phyloP scores from a whole-genome alignment of 2,888 invertebrate species.

The Oligia fasciuncula region DNA sequence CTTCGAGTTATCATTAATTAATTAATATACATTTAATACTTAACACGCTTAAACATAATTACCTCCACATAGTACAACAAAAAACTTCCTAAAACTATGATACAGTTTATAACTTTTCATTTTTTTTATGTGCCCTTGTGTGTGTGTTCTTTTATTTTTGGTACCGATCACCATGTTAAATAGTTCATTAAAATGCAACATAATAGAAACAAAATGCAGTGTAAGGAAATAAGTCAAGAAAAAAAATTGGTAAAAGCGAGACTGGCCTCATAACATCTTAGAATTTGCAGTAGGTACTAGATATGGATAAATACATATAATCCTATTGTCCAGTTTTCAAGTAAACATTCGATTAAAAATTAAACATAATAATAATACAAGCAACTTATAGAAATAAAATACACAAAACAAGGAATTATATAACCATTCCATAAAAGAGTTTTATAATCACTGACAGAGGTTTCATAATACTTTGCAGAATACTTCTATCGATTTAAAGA shows the following conservation, averaged over 20 bases:
- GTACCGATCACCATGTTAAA: constrained; percentile 42
- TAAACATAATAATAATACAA: constrained; percentile 56
- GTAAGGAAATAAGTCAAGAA: background rate
- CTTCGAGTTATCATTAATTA: constrained; percentile 22
- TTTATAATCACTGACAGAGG: constrained; percentile 60
- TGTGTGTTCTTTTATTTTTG: constrained; percentile 39
- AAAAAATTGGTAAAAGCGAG: constrained; percentile 12
- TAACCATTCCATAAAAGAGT: constrained; percentile 57
- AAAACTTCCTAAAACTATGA: constrained; percentile 45
- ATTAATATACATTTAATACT: constrained; percentile 55
- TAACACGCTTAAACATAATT: constrained; percentile 51
- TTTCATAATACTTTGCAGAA: constrained; percentile 42
- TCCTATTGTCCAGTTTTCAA: constrained; percentile 27
- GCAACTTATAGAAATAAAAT: constrained; percentile 58
- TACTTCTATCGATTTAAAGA: constrained; percentile 27
- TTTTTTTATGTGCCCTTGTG: constrained; percentile 45
- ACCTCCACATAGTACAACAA: constrained; percentile 57
- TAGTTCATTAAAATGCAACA: constrained; percentile 38
- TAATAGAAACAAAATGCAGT: constrained; percentile 32
- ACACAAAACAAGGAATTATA: constrained; percentile 67
- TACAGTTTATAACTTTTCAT: constrained; percentile 43
- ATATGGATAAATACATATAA: constrained; percentile 21
- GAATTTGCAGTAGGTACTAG: constrained; percentile 11
- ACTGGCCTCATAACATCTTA: constrained; percentile 15
- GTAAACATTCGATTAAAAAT: constrained; percentile 34